Base-by-base conservation (phyloP, 2,888 invertebrate genomes). In the Augiades crinisus region DNA sequence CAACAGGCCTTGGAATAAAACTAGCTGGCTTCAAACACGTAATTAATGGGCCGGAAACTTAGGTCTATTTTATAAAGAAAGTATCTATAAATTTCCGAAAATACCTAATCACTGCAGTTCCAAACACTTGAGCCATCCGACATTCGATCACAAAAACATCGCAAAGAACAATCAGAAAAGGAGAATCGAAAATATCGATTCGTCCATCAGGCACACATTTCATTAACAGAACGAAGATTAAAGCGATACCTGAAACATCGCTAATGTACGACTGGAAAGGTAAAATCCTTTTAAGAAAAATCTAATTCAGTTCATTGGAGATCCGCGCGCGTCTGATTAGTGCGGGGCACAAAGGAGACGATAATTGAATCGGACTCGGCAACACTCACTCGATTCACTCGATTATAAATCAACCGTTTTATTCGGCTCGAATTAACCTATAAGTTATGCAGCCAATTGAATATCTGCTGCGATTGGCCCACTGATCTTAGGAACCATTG, bases 341-440 rank as follows among this genome's bases (percentile, higher is more conserved):
- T 49, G 47, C 38, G 51, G 54, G 37, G 51, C 51, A 57, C 54
- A 55, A 59, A 62, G 59, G 52, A 56, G 50, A 49, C 56, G 60
- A 60, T 62, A 62, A 62, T 60, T 62, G 59, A 59, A 62, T 62
- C 56, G 56, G 53, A 52, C 55, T 57, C 58, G 55, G 22, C 44
- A 51, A 51, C 50, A 51, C 50, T 44, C 50, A 51, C 37, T 51
- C 64, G 63, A 67, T 68, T 69, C 50, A 51, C 50, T 51, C 64
- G 62, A 67, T 68, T 69, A 67, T 64, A 60, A 58, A 64, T 61
- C 63, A 55, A 62, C 58, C 60, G 57, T 58, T 62, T 62, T 63
- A 67, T 74, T 67, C 62, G 54, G 55, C 49, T 53, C 57, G 57
- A 72, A 72, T 75, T 70, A 72, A 70, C 62, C 73, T 72, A 70